Base-by-base conservation (phyloP, 2,113 vertebrate genomes). In the Gobiocypris rarus region DNA sequence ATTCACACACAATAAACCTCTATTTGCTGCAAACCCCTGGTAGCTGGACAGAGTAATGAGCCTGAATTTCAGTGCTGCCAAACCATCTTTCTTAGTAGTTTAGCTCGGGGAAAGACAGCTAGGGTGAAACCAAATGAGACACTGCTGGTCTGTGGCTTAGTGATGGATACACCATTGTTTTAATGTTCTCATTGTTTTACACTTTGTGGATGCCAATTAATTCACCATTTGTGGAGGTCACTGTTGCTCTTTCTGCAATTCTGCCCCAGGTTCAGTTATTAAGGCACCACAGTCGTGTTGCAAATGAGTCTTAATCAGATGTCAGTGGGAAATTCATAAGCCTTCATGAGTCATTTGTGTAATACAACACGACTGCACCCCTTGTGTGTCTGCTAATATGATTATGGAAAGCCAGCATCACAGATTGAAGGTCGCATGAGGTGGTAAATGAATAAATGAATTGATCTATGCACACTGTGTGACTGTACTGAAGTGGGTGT, bases 21-120 rank as follows among this genome's bases (percentile, higher is more conserved):
- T 84, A 17, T 84, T 76, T 75, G 28, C 77, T 75, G n/a, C 48
- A 31, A 54, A 81, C 28, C 74, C 7, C 59, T 10, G 19, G 34
- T 69, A 75, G 75, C 19, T 83, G 82, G 59, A 45, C 67, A 80
- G 67, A 84, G 19, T 61, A 58, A 84, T 86, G 82, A 28, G 38
- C 76, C 26, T 75, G 77, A 75, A 81, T 86, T 86, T 86, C 75
- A 65, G n/a, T 65, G 75, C 67, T 75, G 75, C 73, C 85, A 80
- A 75, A 59, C 59, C 22, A 81, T 76, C 59, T 84, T 63, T 80
- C 50, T 87, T 65, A 76, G 24, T 26, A 22, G 52, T 84, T 69
- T 76, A 84, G 76, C 67, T 63, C 41, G 48, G 41, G 15, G 80
- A 61, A 86, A 54, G 48, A 82, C 56, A 52, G 77, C 58, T 67